These are phyloP conservation scores for Otolemur garnettii DNA, from an alignment of 2,113 vertebrate species.

Conservation along the genomic window DNA sequence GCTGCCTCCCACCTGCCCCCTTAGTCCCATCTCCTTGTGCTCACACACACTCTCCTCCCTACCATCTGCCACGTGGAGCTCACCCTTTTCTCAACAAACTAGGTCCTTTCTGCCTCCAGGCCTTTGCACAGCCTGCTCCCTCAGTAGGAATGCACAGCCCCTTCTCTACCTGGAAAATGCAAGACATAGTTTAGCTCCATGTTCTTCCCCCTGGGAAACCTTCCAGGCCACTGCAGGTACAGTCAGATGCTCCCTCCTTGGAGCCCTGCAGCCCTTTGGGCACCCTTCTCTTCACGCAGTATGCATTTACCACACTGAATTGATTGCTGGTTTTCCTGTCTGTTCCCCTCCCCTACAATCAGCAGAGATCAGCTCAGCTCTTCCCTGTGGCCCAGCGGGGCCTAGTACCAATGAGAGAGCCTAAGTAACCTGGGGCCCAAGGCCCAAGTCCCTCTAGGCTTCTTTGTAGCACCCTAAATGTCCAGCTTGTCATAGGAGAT, in stretches of 20 bases:
- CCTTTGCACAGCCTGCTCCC: background rate
- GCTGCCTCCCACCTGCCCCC: background rate
- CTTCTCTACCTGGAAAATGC: slow-evolving; percentile 29
- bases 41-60: background rate
- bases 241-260: background rate
- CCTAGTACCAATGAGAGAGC: background rate
- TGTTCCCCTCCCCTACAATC: background rate
- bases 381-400: background rate
- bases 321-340: background rate
- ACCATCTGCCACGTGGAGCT: accelerated
- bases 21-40: background rate
- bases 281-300: background rate
- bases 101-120: background rate
- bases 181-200: background rate
- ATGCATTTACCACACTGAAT: background rate
- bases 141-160: background rate
- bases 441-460: background rate
- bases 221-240: background rate
- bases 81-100: background rate
- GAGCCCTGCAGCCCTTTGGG: background rate
- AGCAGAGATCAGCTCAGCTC: background rate
- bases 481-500: background rate
- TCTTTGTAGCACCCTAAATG: background rate
- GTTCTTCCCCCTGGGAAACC: background rate
- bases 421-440: background rate